Conservation (phyloP, 2,797 vertebrate genomes). For the Ambastaia sidthimunki region DNA sequence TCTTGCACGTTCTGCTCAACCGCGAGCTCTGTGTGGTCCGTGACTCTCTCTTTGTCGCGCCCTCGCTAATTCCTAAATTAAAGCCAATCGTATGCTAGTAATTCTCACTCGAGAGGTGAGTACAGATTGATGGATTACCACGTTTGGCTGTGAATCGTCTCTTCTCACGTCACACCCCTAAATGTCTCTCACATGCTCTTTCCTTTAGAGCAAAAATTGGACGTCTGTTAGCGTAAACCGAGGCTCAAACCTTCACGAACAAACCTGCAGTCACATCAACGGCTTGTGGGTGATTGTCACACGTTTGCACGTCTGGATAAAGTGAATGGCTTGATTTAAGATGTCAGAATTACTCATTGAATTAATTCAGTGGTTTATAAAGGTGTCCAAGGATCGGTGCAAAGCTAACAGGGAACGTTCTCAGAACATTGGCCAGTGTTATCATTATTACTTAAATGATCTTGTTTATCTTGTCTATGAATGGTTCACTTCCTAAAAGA, state of each 20-base stretch:
- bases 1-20: background rate
- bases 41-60: background rate
- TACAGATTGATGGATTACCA: constrained; percentile 53
- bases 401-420: too few relatives aligned
- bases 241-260: constrained; percentile 12
- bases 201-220: background rate
- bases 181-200: constrained; percentile 32
- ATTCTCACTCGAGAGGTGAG: constrained; percentile 31
- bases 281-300: constrained; percentile 20
- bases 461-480: too few relatives aligned
- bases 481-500: too few relatives aligned
- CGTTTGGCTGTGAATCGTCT: constrained; percentile 14
- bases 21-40: constrained; percentile 49
- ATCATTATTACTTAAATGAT: too few relatives aligned
- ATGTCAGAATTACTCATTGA: constrained; percentile 8
- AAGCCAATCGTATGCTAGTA: constrained; percentile 30
- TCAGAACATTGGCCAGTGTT: too few relatives aligned
- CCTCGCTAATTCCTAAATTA: constrained; percentile 28
- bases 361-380: background rate
- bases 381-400: too few relatives aligned
- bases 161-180: constrained; percentile 32
- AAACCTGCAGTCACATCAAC: constrained; percentile 8
- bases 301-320: too few relatives aligned
- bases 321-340: too few relatives aligned
- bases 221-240: background rate